Evolutionary conservation across 1,140 invertebrate species (phyloP).

Genomic region (Drosophila novamexicana): DNA sequence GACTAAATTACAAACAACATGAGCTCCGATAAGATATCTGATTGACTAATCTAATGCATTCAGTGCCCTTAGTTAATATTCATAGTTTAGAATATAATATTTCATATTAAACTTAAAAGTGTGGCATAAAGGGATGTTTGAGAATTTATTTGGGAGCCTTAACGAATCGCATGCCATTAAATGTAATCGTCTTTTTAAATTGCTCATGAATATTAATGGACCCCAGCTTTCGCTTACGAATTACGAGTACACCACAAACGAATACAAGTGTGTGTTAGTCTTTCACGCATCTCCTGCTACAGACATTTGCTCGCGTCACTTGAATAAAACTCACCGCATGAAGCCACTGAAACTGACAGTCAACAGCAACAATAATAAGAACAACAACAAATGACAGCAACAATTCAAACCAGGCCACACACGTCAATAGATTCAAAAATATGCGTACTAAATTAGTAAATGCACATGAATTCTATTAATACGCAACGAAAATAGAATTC

Average conservation of each 20-base stretch:
- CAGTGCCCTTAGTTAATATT: too few species aligned
- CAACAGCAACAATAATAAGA: conserved; percentile 35
- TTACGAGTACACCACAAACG: conserved; percentile 7
- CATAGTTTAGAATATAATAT: neutral
- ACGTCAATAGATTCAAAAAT: conserved; percentile 60
- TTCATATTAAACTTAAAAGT: neutral
- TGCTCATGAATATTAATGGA: conserved; percentile 20
- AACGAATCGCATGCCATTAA: neutral
- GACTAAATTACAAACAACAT: too few species aligned
- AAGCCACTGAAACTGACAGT: conserved; percentile 65
- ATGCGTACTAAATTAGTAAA: conserved; percentile 62
- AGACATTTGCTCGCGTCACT: conserved; percentile 56
- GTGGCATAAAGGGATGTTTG: neutral
- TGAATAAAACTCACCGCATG: conserved; percentile 64
- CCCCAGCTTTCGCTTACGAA: conserved; percentile 11
- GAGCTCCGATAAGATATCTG: too few species aligned
- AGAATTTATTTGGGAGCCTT: neutral
- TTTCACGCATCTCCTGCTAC: conserved; percentile 4
- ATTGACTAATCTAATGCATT: too few species aligned
- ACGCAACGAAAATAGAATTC: conserved; percentile 31
- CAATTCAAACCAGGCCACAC: conserved; percentile 44
- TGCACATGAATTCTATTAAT: conserved; percentile 51
- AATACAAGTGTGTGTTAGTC: neutral
- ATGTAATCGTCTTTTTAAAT: neutral
- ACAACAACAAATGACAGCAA: conserved; percentile 26